A percentile compares a stretch with the other conserved stretches of the same genome.
These are phyloP conservation scores for Heliothis virescens DNA, from an alignment of 1,140 invertebrate genomes.

Conservation along the genomic window DNA sequence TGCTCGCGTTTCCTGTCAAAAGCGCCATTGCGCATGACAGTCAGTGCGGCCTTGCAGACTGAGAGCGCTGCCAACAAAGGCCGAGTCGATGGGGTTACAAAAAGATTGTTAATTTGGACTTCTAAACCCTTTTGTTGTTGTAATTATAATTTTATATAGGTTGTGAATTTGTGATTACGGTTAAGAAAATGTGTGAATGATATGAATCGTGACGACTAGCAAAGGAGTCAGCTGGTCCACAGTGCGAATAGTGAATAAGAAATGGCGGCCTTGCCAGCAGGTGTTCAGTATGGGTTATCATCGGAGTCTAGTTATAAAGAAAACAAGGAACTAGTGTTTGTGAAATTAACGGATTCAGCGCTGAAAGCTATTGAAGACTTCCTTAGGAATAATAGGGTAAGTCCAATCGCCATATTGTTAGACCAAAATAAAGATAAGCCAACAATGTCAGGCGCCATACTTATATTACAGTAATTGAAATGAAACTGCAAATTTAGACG, in stretches of 20 bases:
- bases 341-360: conserved; percentile 97
- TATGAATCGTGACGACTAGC: conserved; percentile 86
- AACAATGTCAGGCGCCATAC: conserved; percentile 85
- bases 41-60: conserved; percentile 86
- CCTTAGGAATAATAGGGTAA: conserved; percentile 94
- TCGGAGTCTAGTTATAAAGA: conserved; percentile 94
- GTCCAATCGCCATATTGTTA: conserved; percentile 86
- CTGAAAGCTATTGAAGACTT: conserved; percentile 96
- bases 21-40: conserved; percentile 85
- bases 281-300: conserved; percentile 97
- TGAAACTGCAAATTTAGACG: conserved; percentile 78
- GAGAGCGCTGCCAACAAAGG: conserved; percentile 86
- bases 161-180: conserved; percentile 87
- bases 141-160: conserved; percentile 86
- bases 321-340: conserved; percentile 96
- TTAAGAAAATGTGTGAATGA: conserved; percentile 86
- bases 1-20: conserved; percentile 85
- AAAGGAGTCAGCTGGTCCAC: conserved; percentile 86
- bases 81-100: conserved; percentile 86
- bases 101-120: conserved; percentile 85
- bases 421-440: conserved; percentile 82
- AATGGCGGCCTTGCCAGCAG: conserved; percentile 98
- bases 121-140: conserved; percentile 85
- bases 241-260: conserved; percentile 88
- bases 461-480: conserved; percentile 85